phyloP scores from a whole-genome alignment of 2,888 invertebrate genomes.

The Muschampia plurimacula region DNA sequence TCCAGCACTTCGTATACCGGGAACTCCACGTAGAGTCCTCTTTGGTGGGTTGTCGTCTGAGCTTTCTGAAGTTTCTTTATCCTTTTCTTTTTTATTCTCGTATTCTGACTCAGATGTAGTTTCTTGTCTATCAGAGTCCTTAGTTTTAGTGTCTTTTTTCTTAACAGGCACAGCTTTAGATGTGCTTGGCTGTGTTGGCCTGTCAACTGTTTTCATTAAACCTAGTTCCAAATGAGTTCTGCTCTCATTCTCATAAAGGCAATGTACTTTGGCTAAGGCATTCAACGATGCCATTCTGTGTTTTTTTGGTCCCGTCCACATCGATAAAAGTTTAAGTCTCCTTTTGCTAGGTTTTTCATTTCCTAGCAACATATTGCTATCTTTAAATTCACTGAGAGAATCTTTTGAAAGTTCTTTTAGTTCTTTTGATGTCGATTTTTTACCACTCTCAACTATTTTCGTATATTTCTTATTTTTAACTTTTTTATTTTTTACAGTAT shows the following conservation, averaged over 20 bases:
- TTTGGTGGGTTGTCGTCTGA: conserved; percentile 84
- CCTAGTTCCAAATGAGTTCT: conserved; percentile 89
- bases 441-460: conserved; percentile 69
- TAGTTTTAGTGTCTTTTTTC: conserved; percentile 75
- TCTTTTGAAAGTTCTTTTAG: conserved; percentile 79
- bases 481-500: conserved; percentile 68
- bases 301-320: conserved; percentile 92
- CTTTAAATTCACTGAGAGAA: conserved; percentile 75
- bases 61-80: conserved; percentile 76
- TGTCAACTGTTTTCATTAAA: conserved; percentile 77
- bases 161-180: conserved; percentile 76
- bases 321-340: conserved; percentile 87
- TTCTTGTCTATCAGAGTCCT: conserved; percentile 75
- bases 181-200: conserved; percentile 80
- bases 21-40: conserved; percentile 89
- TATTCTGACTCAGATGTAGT: conserved; percentile 81
- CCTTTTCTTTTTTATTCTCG: conserved; percentile 73
- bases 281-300: conserved; percentile 95
- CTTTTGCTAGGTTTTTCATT: conserved; percentile 77
- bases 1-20: conserved; percentile 91
- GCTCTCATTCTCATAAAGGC: conserved; percentile 95
- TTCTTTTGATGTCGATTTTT: conserved; percentile 74
- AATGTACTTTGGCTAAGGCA: conserved; percentile 95
- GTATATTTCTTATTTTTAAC: conserved; percentile 75
- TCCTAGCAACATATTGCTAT: conserved; percentile 65